Conservation (phyloP, 2,113 vertebrate genomes). For the Myotis yumanensis region DNA sequence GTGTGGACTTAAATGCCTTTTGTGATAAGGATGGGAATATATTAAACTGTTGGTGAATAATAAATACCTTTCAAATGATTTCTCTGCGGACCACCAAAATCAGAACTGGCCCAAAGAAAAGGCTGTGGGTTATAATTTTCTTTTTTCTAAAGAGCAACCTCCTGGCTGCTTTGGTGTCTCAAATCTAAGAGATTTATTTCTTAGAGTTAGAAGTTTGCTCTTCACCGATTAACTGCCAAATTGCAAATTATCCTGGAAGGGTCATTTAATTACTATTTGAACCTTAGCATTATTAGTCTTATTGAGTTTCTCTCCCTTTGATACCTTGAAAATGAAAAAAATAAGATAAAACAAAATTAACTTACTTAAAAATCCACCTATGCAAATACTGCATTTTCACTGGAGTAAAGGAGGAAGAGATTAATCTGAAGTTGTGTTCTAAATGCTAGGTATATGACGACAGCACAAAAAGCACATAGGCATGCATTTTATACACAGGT, state of each 20-base stretch:
- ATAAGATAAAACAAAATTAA: background rate
- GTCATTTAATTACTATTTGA: conserved; percentile 3
- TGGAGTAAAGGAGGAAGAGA: background rate
- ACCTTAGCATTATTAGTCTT: background rate
- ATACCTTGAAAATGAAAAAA: background rate
- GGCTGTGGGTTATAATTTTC: background rate
- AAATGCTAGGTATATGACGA: background rate
- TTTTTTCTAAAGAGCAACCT: background rate
- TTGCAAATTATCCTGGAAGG: background rate
- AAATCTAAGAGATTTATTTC: background rate
- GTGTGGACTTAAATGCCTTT: background rate
- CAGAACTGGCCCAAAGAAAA: background rate
- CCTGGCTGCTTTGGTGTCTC: background rate
- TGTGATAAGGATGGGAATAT: background rate
- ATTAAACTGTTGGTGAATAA: background rate
- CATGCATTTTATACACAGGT: background rate
- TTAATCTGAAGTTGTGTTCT: background rate
- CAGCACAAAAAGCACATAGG: too few relatives aligned
- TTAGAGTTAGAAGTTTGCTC: background rate
- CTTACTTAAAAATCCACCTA: background rate
- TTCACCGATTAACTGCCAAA: background rate
- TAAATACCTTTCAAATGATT: background rate
- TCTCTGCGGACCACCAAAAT: background rate
- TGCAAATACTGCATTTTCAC: background rate
- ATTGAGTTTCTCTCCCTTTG: background rate